Base-by-base conservation (phyloP, 2,113 vertebrate species). In the Theristicus caerulescens region DNA sequence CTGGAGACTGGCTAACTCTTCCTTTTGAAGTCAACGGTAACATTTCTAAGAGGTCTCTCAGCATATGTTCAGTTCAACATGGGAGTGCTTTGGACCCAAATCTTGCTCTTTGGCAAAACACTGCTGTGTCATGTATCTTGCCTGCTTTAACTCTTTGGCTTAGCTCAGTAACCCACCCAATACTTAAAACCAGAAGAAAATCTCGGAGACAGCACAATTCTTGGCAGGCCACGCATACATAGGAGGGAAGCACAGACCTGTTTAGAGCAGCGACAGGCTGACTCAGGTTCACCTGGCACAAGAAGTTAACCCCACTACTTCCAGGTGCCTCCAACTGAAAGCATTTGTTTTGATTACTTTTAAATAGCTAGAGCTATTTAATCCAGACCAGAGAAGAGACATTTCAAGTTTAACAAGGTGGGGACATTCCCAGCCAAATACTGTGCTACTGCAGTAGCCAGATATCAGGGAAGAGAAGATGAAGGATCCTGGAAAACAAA, bases 401-500 rank as follows among this genome's bases (percentile, higher is more conserved):
- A n/a, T 61, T 84, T 84, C 86, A 46, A 26, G 59, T 25, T 54
- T 57, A 67, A 84, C 61, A 59, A 65, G 44, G 65, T 72, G 81
- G 34, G 86, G 61, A 57, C 20, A 8, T 85, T 84, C 86, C 69
- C 93, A 79, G 79, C 16, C 93, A 80, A 86, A 65, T 25, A 10
- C 14, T 6, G 79, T 19, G 13, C 59, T 92, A 49, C 29, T 71
- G 69, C 88, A 96, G 36, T 6, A 76, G 62, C 44, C 87, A 91
- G 61, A 40, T 65, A 36, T 32, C 40, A 29, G 88, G 76, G 57
- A 57, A 88, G 72, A 70, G 76, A 77, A 7, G 14, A 65, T 46
- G 20, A 90, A 94, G 47, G 86, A 59, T 42, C 73, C 2, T 78
- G 86, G 94, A 71, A 71, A 91, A 84, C 64, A 86, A 91, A 81